Percentiles rank a stretch among this genome's conserved stretches.
phyloP scores from a whole-genome alignment of 2,113 vertebrate genomes.

The Sorex araneus region DNA sequence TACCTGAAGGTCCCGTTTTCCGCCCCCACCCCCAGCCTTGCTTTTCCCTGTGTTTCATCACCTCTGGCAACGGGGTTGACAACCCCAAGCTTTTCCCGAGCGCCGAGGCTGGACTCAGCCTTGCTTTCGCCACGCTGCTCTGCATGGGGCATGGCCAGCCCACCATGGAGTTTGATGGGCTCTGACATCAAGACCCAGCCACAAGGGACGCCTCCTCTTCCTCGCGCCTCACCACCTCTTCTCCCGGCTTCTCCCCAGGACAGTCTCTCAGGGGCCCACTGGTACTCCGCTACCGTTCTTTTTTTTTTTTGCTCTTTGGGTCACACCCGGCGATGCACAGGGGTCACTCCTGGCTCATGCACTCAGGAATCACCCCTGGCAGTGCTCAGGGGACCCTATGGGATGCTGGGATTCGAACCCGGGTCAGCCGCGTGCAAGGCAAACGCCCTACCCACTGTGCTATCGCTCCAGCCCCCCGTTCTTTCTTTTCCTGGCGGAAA shows the following conservation, averaged over 20 bases:
- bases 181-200: fast-evolving
- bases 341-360: too few relatives aligned
- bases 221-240: background rate
- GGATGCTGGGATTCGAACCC: too few relatives aligned
- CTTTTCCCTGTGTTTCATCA: background rate
- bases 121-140: background rate
- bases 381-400: too few relatives aligned
- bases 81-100: too few relatives aligned
- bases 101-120: background rate
- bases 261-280: background rate
- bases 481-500: too few relatives aligned
- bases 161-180: fast-evolving
- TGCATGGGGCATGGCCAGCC: background rate
- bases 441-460: too few relatives aligned
- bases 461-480: too few relatives aligned
- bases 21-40: background rate
- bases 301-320: too few relatives aligned
- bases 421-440: too few relatives aligned
- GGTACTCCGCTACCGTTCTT: background rate
- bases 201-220: background rate
- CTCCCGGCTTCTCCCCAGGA: background rate
- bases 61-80: background rate
- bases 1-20: background rate
- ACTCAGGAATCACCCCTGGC: too few relatives aligned
- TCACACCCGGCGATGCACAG: too few relatives aligned